Percentiles rank a stretch among this genome's conserved stretches.
These are phyloP conservation scores for Corella eumyota DNA, from an alignment of 23 tunicate genomes.

Conservation along the genomic window DNA sequence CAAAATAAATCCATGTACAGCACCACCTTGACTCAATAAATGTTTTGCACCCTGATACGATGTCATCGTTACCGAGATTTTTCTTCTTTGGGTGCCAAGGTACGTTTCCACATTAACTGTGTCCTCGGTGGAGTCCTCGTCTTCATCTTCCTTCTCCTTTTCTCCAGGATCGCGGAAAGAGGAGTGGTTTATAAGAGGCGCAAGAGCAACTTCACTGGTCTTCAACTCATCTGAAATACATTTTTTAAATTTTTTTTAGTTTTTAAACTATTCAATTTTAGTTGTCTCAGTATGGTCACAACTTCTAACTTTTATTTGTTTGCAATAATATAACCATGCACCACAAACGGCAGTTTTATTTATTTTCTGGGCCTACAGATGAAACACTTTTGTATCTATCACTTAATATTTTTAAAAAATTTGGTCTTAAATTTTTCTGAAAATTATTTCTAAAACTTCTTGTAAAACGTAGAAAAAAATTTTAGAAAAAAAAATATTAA, in stretches of 20 bases:
- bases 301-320: too few relatives aligned
- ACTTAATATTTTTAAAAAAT: too few relatives aligned
- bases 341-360: too few relatives aligned
- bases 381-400: background rate
- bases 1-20: conserved; percentile 78
- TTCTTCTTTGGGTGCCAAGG: conserved; percentile 50
- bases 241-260: too few relatives aligned
- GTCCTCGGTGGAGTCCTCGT: conserved; percentile 28
- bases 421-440: too few relatives aligned
- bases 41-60: conserved; percentile 78
- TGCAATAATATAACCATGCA: too few relatives aligned
- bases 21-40: conserved; percentile 45
- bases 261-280: too few relatives aligned
- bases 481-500: too few relatives aligned
- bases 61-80: conserved; percentile 62
- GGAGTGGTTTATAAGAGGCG: conserved; percentile 73
- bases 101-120: conserved; percentile 55
- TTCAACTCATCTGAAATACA: conserved; percentile 46
- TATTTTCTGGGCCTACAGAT: too few relatives aligned
- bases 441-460: too few relatives aligned
- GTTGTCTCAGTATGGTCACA: too few relatives aligned
- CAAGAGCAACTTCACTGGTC: conserved; percentile 61
- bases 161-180: conserved; percentile 32
- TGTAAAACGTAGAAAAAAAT: too few relatives aligned
- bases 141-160: conserved; percentile 52